Evolutionary conservation across 2,888 invertebrate genomes (phyloP), one percentile per base, ranked within the genome.

Genomic region (Charanyca ferruginea): DNA sequence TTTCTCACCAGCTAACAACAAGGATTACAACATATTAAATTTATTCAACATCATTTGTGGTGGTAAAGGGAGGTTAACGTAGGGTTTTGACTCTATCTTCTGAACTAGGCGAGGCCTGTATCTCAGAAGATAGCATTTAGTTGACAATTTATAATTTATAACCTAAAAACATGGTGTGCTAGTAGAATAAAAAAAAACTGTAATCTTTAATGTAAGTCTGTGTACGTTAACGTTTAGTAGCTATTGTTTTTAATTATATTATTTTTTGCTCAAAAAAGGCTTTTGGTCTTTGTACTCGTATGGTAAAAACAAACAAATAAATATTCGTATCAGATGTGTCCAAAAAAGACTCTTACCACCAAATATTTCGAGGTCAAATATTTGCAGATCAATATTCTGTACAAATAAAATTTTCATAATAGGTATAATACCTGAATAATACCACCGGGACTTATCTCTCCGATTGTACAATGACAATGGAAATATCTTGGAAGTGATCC

Each of bases 401-500:
- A 32, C 23, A 58, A 75, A 68, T 25, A 55, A 45, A 45, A 54
- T n/a, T 53, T 53, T n/a, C 58, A 48, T 76, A 73, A 32, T 51
- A n/a, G n/a, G n/a, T n/a, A 70, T 20, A 55, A 63, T 53, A 73
- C 16, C 38, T 38, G 52, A 71, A 64, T 52, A 60, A 53, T 61
- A 25, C 67, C 45, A 20, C 28, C 5, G 22, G 20, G 60, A 75
- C 65, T 79, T 79, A 64, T 80, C 63, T 66, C 49, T 44, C 42
- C 68, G 60, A 80, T 68, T 59, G 78, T 80, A 80, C 72, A 52
- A 22, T 53, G 64, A 80, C 73, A 80, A 79, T 66, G 53, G 54
- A 18, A 68, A 66, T 66, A 68, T 75, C 78, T 77, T 73, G 77
- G 75, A 77, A 68, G 70, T 71, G 72, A 82, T 80, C 80, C 76